Evolutionary conservation across 2,797 vertebrate genomes (phyloP).

Genomic region (Rhynchonycteris naso): DNA sequence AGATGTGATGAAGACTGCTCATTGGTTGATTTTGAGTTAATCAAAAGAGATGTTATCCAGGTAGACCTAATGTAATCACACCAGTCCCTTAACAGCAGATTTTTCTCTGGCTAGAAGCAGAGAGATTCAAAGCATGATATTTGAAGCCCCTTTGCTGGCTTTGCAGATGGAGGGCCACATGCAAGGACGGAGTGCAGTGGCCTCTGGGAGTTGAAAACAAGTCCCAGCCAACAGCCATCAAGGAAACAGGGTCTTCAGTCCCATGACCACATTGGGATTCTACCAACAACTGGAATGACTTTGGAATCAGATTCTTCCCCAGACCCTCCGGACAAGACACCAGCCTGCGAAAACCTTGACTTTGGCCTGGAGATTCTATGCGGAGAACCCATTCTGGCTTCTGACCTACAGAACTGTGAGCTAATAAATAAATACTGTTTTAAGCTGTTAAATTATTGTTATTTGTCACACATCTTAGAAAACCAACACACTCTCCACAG

Average conservation of each 20-base stretch:
- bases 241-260: neutral
- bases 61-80: constrained; percentile 13
- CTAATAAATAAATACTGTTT: neutral
- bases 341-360: neutral
- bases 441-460: neutral
- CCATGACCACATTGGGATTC: neutral
- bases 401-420: neutral
- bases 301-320: neutral
- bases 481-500: neutral
- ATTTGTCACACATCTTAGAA: neutral
- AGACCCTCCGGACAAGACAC: neutral
- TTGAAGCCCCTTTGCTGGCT: neutral
- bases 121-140: neutral
- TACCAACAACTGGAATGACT: neutral
- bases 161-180: neutral
- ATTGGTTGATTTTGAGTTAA: constrained; percentile 22
- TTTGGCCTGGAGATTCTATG: neutral
- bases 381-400: neutral
- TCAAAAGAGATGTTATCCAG: neutral
- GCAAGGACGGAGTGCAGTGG: neutral
- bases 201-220: neutral
- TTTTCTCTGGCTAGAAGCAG: neutral
- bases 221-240: neutral
- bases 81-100: neutral
- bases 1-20: neutral